Evolutionary conservation across 1,140 invertebrate species (phyloP).

Genomic region (Antheraea pernyi): DNA sequence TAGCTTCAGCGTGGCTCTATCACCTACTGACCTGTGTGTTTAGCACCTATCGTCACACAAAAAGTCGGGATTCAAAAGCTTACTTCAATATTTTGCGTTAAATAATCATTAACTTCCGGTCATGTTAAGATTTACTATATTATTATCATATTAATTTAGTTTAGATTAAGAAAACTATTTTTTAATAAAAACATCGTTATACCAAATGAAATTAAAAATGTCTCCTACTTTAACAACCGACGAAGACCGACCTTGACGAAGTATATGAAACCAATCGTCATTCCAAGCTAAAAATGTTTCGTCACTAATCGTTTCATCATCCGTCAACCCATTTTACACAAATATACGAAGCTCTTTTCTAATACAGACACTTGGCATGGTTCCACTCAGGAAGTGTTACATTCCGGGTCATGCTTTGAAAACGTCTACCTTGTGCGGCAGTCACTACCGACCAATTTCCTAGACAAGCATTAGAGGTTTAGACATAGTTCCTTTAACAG

Average conservation of each 20-base stretch:
- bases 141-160: no score
- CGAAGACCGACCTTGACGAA: not conserved
- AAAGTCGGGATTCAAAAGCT: no score
- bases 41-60: no score
- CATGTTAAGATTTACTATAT: no score
- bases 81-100: no score
- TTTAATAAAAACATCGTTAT: no score
- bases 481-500: not conserved
- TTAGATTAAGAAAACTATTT: no score
- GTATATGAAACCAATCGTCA: not conserved
- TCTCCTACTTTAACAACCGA: not conserved
- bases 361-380: constrained; percentile 11
- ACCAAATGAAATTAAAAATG: no score
- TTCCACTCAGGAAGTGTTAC: constrained; percentile 16
- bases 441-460: constrained; percentile 9
- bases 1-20: no score
- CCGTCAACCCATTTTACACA: constrained; percentile 10
- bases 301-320: not conserved
- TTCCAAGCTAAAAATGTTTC: not conserved
- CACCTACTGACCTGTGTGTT: no score
- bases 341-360: constrained; percentile 7
- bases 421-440: not conserved
- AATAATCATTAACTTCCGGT: no score
- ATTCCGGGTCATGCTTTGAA: constrained; percentile 13
- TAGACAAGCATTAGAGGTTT: constrained; percentile 6